Conservation (phyloP, 2,797 vertebrate species). For the Coranthus polyacanthus region DNA sequence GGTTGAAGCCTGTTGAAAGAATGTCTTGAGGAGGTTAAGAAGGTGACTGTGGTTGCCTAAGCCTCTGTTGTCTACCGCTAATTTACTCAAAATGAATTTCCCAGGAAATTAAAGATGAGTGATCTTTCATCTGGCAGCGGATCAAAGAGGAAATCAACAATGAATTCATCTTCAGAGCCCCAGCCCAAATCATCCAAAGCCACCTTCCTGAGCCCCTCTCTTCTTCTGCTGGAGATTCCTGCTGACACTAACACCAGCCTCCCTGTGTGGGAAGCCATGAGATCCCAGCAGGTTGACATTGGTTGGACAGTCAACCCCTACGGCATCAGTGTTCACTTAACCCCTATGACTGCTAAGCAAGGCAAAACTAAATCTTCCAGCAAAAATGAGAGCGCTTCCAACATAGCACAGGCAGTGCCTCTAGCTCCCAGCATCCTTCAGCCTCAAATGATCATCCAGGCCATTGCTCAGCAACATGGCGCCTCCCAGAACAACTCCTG, state of each 20-base stretch:
- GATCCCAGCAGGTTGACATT: constrained; percentile 40
- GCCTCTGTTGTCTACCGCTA: no score
- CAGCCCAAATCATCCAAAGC: constrained; percentile 12
- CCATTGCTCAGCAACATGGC: neutral
- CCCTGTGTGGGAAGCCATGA: constrained; percentile 71
- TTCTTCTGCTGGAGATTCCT: constrained; percentile 62
- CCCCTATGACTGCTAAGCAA: constrained; percentile 21
- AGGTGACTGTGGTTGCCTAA: no score
- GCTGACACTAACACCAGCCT: constrained; percentile 45
- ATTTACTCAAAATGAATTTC: no score
- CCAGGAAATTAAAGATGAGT: no score
- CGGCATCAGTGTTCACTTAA: constrained; percentile 50
- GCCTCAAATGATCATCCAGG: constrained; percentile 21
- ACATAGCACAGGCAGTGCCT: neutral
- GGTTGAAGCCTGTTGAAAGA: no score
- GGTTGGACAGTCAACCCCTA: constrained; percentile 67
- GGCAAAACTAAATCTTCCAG: no score
- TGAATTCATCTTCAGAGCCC: neutral
- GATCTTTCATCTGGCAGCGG: constrained; percentile 1
- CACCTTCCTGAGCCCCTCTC: constrained; percentile 21
- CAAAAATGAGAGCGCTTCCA: neutral
- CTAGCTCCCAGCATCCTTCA: neutral
- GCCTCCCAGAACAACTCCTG: neutral
- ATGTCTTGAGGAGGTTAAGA: no score
- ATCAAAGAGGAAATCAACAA: constrained; percentile 41